Evolutionary conservation across 2,888 invertebrate species (phyloP), one percentile per base, ranked within the genome.

Genomic region (Drosophila aldrichi): DNA sequence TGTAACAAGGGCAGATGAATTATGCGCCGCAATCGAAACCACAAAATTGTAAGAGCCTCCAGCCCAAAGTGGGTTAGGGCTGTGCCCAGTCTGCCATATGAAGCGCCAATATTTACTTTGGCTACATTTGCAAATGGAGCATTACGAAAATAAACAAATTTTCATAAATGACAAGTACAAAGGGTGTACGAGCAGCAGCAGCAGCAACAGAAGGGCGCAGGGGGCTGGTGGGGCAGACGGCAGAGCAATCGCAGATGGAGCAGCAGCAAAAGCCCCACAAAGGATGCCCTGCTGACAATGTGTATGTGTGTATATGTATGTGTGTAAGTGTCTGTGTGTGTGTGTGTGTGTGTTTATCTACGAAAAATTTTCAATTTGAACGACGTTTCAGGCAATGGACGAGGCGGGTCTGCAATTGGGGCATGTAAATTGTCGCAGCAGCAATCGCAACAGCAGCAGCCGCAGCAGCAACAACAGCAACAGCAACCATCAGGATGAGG

Each of bases 101-200:
- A 68, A 84, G 77, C 74, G 86, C 72, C 89, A 81, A 89, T 90
- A 90, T 90, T 89, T 89, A 87, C 90, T 87, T 90, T 90, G 88
- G 81, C 84, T 82, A 88, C 88, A 90, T 89, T 90, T 85, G 82
- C 87, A 91, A 91, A 89, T 87, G 88, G 85, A 87, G 82, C 82
- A 83, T 89, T 83, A 77, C 82, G 82, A 85, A 83, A 81, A 91
- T 90, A 91, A 91, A 91, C 90, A 91, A 88, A 91, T 91, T 90
- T 89, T 89, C 87, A 87, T 88, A 90, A 87, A 84, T 88, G 88
- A 87, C 89, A 85, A 88, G 88, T 83, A 85, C 86, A 88, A 82
- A 82, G 77, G 84, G 70, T 77, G 74, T 52, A 63, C 36, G 16
- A 25, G 38, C 36, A 56, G 49, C 48, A 61, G 44, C 51, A 46